Evolutionary conservation across 2,888 invertebrate species (phyloP), one percentile per base, ranked within the genome.

Genomic region (Busseola fusca): DNA sequence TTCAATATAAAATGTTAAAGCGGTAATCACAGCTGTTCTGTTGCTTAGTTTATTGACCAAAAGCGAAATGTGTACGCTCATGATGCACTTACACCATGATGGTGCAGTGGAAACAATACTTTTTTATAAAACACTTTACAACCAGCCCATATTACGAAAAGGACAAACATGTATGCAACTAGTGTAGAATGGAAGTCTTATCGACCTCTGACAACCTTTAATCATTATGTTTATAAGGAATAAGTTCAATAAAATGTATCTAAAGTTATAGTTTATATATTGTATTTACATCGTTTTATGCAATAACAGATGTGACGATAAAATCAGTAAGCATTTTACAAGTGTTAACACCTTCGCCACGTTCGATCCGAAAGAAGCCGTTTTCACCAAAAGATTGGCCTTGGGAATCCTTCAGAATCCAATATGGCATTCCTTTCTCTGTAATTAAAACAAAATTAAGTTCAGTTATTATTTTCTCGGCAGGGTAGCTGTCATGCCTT

Each of bases 291-390:
- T 37, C 37, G 21, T 45, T 21, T 58, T 62, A 45, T 42, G 27
- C 42, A 27, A 62, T 45, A 27, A 45, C 14, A 62, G 42, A 27
- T 42, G 42, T 42, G n/a, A 63, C 45, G 9, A 30, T 30, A n/a
- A 9, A 0, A 4, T 21, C 0, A 0, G 18, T 14, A 6, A 21
- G 14, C 62, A 42, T 42, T 21, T 1, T 42, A 21, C 42, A 62
- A 62, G 60, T 27, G 21, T 14, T 62, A 62, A 62, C 21, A 62
- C 42, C 62, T 62, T 62, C 62, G 2, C 60, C 42, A 14, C 42
- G 42, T 42, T 42, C 40, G 4, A 42, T 40, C 7, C 27, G 25
- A 21, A 62, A 21, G 42, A 62, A 62, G 21, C 42, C 42, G 7
- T 42, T 62, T 62, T 62, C 42, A 42, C 42, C 27, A 42, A 27